phyloP scores from a whole-genome alignment of 2,888 invertebrate species.

The Euzophera pinguis region DNA sequence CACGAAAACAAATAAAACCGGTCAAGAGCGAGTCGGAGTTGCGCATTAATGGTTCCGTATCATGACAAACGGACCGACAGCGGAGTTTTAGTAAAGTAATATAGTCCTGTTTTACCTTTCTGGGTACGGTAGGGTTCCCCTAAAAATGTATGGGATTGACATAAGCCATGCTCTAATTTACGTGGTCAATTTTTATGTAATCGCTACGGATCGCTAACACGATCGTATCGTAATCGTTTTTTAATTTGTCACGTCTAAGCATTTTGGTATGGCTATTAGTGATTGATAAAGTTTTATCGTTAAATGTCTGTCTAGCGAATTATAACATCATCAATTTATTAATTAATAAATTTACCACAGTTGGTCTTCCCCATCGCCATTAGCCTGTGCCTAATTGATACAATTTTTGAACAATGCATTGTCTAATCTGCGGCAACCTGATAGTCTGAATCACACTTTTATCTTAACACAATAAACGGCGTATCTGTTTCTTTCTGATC shows the following conservation, averaged over 20 bases:
- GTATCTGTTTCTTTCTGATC: background rate
- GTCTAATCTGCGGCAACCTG: background rate
- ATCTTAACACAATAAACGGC: background rate
- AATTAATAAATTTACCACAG: conserved; percentile 16
- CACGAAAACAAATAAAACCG: too few relatives aligned
- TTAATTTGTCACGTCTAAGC: background rate
- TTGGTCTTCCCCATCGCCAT: background rate
- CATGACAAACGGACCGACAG: too few relatives aligned
- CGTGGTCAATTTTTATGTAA: too few relatives aligned
- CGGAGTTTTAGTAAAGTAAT: too few relatives aligned
- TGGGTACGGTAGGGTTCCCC: too few relatives aligned
- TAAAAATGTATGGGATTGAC: too few relatives aligned
- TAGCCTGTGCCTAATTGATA: background rate
- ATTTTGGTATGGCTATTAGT: background rate
- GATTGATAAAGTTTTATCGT: conserved; percentile 3
- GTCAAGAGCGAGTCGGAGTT: too few relatives aligned
- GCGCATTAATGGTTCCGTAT: too few relatives aligned
- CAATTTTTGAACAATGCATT: background rate
- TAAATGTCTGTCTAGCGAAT: background rate
- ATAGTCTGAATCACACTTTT: conserved; percentile 1
- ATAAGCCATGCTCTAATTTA: too few relatives aligned
- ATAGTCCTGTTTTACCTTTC: too few relatives aligned
- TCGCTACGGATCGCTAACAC: too few relatives aligned
- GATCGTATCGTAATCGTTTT: background rate
- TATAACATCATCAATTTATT: conserved; percentile 2